These are phyloP conservation scores for Nothoprocta perdicaria DNA, from an alignment of 2,113 vertebrate genomes.

Conservation along the genomic window DNA sequence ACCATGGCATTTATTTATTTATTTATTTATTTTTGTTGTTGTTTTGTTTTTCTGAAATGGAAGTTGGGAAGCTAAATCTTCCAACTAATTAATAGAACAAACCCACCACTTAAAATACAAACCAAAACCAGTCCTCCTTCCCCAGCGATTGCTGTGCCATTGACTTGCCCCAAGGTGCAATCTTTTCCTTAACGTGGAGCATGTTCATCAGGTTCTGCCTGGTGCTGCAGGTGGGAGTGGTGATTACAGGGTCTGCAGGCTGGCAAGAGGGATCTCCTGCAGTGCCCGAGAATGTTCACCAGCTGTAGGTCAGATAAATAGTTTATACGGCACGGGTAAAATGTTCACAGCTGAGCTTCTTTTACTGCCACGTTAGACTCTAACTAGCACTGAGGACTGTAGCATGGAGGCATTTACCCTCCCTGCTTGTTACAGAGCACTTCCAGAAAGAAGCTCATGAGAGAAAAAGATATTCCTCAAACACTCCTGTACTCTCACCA, in stretches of 20 bases:
- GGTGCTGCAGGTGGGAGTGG: constrained; percentile 28
- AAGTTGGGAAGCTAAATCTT: background rate
- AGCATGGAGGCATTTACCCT: background rate
- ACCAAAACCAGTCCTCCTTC: background rate
- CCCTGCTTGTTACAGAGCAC: background rate
- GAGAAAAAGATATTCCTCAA: background rate
- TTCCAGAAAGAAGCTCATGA: background rate
- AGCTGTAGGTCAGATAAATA: constrained; percentile 43
- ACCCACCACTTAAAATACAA: background rate
- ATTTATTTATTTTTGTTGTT: background rate
- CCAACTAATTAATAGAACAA: constrained; percentile 37
- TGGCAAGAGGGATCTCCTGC: background rate
- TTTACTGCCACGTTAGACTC: background rate
- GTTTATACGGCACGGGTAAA: constrained; percentile 28
- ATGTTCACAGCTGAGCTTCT: constrained; percentile 20
- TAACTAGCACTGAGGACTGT: background rate
- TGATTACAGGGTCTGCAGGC: background rate
- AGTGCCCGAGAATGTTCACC: background rate
- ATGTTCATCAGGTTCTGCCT: background rate
- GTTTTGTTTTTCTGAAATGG: background rate
- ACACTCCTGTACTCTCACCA: background rate
- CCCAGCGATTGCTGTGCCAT: constrained; percentile 34
- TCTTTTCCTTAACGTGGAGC: background rate
- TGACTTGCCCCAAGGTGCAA: constrained; percentile 31
- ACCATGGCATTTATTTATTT: too few relatives aligned